Conservation (phyloP, 2,797 vertebrate species). For the Onychomys arenicola region DNA sequence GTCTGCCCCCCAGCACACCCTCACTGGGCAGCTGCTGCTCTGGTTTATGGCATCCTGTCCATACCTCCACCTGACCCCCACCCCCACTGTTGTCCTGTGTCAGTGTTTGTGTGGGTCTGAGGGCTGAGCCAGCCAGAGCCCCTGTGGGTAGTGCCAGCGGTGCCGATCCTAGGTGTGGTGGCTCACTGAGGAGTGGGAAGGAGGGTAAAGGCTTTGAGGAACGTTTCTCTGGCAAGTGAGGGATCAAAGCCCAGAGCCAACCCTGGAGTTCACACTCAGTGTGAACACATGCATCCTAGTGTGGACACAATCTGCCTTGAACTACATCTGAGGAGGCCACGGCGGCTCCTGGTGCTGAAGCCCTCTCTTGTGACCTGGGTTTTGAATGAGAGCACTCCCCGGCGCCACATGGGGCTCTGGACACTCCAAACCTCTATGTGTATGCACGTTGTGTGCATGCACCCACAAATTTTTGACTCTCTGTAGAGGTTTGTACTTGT, state of each 20-base stretch:
- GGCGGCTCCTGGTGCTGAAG: background rate
- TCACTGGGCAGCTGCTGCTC: conserved; percentile 73
- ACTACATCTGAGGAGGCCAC: background rate
- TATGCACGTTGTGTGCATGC: conserved; percentile 59
- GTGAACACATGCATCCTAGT: background rate
- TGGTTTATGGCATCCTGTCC: conserved; percentile 69
- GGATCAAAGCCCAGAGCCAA: background rate
- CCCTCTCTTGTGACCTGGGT: background rate
- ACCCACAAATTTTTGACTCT: conserved; percentile 8
- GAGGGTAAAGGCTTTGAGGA: background rate
- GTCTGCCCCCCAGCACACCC: background rate
- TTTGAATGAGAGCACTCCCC: conserved; percentile 9
- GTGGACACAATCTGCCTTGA: background rate
- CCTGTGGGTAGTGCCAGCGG: conserved; percentile 48
- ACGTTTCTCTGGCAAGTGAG: background rate
- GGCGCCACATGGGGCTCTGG: conserved; percentile 72
- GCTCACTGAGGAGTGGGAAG: background rate
- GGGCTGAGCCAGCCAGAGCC: conserved; percentile 71
- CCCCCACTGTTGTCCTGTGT: conserved; percentile 74
- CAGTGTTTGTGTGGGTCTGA: conserved; percentile 75
- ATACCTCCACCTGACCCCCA: background rate
- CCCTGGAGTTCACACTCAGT: background rate
- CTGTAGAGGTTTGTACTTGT: conserved; percentile 49
- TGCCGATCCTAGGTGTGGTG: background rate
- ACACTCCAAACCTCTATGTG: conserved; percentile 13